These are phyloP conservation scores for Hypomecis punctinalis DNA, from an alignment of 2,888 invertebrate genomes.

Conservation along the genomic window DNA sequence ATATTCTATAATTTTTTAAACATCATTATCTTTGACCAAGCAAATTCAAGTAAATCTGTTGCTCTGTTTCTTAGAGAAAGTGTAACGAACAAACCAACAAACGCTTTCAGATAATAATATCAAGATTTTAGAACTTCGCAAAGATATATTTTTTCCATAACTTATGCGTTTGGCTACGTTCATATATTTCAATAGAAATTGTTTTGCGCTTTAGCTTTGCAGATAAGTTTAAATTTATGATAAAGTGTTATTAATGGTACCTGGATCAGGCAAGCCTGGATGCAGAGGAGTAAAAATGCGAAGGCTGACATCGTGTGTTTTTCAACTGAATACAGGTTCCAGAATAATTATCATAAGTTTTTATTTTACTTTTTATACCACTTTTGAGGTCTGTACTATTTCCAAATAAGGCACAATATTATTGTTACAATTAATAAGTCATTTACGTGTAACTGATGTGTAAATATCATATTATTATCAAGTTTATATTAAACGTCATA, in stretches of 20 bases:
- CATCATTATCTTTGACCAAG: no score
- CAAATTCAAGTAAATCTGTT: no score
- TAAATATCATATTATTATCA: background rate
- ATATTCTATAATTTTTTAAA: no score
- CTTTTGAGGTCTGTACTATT: background rate
- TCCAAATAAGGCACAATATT: background rate
- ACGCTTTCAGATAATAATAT: no score
- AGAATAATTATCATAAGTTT: background rate
- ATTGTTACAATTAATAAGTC: background rate
- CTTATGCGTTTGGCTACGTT: no score
- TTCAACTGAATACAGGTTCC: background rate
- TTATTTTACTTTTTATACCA: background rate
- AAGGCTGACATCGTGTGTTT: constrained; percentile 20
- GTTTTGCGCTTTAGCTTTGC: no score
- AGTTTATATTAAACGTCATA: background rate
- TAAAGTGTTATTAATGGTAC: constrained; percentile 5
- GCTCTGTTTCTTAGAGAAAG: no score
- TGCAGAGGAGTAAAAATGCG: constrained; percentile 42
- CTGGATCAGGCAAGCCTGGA: constrained; percentile 42
- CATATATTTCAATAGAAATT: no score
- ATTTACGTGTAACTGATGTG: background rate
- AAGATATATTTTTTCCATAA: no score
- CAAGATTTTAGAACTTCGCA: no score
- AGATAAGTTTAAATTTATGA: background rate
- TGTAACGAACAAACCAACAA: no score